Conservation (phyloP, 2,113 vertebrate species). For the Rhinolophus sinicus region DNA sequence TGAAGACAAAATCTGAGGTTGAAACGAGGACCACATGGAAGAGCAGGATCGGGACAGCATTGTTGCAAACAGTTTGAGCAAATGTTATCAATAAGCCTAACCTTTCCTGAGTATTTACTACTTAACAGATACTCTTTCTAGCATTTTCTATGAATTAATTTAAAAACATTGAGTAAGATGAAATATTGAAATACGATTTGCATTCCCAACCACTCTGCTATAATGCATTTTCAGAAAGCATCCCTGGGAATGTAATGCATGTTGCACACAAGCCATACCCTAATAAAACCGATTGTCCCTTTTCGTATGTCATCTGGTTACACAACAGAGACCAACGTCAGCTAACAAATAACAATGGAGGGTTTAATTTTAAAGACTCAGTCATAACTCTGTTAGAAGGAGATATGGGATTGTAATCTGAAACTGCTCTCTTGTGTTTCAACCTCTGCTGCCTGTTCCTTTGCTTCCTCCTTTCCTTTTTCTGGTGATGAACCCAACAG, state of each 20-base stretch:
- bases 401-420: accelerated
- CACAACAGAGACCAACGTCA: not conserved
- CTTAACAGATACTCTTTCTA: not conserved
- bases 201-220: not conserved
- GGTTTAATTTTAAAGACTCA: not conserved
- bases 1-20: not conserved
- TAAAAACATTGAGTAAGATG: not conserved
- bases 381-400: not conserved
- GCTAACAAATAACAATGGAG: not conserved
- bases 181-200: not conserved
- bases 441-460: not conserved
- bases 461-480: not conserved
- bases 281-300: not conserved
- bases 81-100: not conserved
- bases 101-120: not conserved
- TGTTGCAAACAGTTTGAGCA: not conserved
- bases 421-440: accelerated
- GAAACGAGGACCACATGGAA: not conserved
- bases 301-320: not conserved
- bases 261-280: not conserved
- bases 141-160: not conserved
- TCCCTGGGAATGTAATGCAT: too few relatives aligned
- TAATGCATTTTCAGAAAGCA: not conserved
- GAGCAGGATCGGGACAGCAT: accelerated
- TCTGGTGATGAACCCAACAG: not conserved